Evolutionary conservation across 2,113 vertebrate genomes (phyloP).

Genomic region (Anhinga anhinga): DNA sequence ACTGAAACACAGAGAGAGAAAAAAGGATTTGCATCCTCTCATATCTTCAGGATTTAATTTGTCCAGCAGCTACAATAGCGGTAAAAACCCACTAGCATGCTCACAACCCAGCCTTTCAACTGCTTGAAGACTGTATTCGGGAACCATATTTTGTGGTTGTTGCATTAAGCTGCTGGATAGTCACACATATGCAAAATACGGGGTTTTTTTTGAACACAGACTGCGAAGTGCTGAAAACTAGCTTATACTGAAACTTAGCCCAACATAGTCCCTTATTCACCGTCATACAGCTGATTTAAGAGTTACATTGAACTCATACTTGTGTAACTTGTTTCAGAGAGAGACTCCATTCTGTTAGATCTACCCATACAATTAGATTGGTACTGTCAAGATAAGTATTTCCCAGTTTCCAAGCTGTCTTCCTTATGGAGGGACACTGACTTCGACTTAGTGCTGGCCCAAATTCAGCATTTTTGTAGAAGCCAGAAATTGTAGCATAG

Average conservation of each 20-base stretch:
- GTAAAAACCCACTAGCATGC: neutral
- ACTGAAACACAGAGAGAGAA: neutral
- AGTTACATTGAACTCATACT: neutral
- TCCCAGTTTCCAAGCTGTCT: neutral
- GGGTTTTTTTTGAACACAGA: neutral
- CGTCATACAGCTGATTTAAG: neutral
- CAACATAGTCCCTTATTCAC: fast-evolving
- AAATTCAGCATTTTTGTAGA: neutral
- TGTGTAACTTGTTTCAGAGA: neutral
- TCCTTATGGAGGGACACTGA: neutral
- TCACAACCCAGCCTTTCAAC: neutral
- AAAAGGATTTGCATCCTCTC: neutral
- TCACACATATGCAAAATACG: neutral
- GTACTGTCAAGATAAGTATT: neutral
- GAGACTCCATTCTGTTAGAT: neutral
- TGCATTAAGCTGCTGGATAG: neutral
- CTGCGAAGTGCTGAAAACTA: neutral
- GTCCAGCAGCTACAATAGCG: neutral
- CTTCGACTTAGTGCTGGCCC: neutral
- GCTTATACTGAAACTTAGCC: neutral
- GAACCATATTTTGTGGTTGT: neutral
- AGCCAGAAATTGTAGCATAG: neutral
- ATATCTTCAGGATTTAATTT: neutral
- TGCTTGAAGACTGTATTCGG: neutral
- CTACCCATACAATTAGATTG: neutral